Conservation (phyloP, 1,140 invertebrate species). For the Lordiphosa collinella region DNA sequence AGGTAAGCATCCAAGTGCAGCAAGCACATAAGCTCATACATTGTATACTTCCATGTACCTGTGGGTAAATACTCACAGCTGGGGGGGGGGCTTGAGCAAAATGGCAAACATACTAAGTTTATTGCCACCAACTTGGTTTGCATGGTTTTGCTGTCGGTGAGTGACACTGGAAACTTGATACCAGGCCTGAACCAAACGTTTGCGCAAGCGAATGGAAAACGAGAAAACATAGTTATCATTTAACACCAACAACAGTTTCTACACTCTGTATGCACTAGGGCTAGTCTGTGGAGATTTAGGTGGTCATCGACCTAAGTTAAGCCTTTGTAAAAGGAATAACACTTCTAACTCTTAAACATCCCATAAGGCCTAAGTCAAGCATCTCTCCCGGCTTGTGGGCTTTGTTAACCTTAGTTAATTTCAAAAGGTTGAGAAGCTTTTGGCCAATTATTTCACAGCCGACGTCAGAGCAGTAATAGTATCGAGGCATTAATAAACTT, state of each 20-base stretch:
- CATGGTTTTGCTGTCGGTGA: conserved; percentile 16
- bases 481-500: too few species aligned
- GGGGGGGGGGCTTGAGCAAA: conserved; percentile 3
- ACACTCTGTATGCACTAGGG: neutral
- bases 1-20: conserved; percentile 24
- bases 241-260: neutral
- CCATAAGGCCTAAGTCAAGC: too few species aligned
- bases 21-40: neutral
- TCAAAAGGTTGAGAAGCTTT: too few species aligned
- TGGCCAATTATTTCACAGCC: too few species aligned
- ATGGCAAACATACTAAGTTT: conserved; percentile 47
- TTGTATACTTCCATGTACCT: conserved; percentile 8
- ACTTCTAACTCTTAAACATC: too few species aligned
- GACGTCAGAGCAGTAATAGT: too few species aligned
- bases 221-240: neutral
- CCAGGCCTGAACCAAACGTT: neutral
- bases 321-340: too few species aligned
- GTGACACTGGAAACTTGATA: conserved; percentile 43
- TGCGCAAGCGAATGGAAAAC: neutral
- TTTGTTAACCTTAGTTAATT: too few species aligned
- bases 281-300: neutral
- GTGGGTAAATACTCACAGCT: neutral
- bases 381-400: too few species aligned
- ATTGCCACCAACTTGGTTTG: conserved; percentile 33
- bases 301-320: too few species aligned